Evolutionary conservation across 2,888 invertebrate species (phyloP).

Genomic region (Xanthia togata): DNA sequence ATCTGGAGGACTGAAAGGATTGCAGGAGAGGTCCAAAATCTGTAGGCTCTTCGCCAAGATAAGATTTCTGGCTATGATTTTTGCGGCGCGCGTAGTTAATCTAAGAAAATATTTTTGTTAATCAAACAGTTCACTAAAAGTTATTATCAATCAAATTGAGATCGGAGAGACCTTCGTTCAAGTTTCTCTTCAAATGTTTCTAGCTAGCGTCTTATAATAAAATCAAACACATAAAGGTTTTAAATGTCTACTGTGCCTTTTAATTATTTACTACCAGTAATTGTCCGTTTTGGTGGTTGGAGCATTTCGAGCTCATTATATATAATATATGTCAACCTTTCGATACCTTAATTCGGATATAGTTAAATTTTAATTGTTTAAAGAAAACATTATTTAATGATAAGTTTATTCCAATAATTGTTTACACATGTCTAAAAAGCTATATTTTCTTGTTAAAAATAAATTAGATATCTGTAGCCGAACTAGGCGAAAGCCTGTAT

Average conservation of each 20-base stretch:
- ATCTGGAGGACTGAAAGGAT: constrained; percentile 72
- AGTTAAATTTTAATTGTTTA: neutral
- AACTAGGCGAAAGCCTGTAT: too few species aligned
- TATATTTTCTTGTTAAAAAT: too few species aligned
- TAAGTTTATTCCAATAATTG: too few species aligned
- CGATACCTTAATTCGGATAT: neutral
- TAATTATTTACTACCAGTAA: too few species aligned
- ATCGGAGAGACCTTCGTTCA: neutral
- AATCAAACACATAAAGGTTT: neutral
- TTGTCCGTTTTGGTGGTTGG: neutral
- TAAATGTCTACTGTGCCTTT: too few species aligned
- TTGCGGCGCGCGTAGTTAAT: constrained; percentile 8
- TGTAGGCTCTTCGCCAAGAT: constrained; percentile 61
- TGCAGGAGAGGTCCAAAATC: constrained; percentile 75
- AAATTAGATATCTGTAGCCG: too few species aligned
- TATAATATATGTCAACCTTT: neutral
- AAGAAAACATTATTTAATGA: too few species aligned
- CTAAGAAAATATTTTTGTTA: neutral
- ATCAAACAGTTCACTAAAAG: neutral
- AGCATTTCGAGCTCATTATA: neutral
- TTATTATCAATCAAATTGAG: neutral
- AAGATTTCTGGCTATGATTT: constrained; percentile 14
- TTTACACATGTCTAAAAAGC: too few species aligned
- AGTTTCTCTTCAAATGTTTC: neutral
- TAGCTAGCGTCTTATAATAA: neutral